A percentile compares a stretch with the other conserved stretches of the same genome.
Evolutionary conservation across 2,797 vertebrate genomes (phyloP).

Genomic region (Meda fulgida): DNA sequence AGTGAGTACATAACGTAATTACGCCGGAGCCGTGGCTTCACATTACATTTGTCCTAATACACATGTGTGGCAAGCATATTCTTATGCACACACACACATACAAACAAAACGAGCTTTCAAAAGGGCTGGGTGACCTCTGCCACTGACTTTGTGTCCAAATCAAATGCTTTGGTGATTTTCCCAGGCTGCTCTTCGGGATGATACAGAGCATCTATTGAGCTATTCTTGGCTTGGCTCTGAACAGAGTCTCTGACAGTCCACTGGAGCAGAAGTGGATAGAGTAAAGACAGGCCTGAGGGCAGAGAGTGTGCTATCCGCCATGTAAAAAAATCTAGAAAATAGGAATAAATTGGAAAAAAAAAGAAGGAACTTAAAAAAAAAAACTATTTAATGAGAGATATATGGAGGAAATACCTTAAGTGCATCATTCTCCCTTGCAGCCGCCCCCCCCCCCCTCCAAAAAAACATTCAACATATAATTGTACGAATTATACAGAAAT

Average conservation of each 20-base stretch:
- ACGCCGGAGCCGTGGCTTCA: neutral
- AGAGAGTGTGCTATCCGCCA: slow-evolving; percentile 18
- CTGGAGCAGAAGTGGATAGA: slow-evolving; percentile 50
- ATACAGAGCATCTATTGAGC: slow-evolving; percentile 61
- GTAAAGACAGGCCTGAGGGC: slow-evolving; percentile 31
- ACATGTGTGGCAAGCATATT: neutral
- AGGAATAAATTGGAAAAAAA: neutral
- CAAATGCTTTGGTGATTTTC: slow-evolving; percentile 59
- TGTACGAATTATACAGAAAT: too few relatives aligned
- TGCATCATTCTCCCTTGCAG: neutral
- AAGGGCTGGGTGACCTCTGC: slow-evolving; percentile 39
- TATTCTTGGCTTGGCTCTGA: slow-evolving; percentile 60
- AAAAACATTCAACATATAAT: too few relatives aligned
- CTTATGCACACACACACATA: slow-evolving; percentile 24
- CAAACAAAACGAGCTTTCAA: slow-evolving; percentile 12
- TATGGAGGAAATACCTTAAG: neutral
- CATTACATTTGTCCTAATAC: slow-evolving; percentile 37
- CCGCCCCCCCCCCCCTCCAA: neutral
- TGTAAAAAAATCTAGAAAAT: neutral
- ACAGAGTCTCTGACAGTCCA: slow-evolving; percentile 45
- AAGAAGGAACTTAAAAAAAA: neutral
- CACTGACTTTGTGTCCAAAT: slow-evolving; percentile 53
- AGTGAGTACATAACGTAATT: slow-evolving; percentile 40
- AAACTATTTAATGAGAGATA: neutral
- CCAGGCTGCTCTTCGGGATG: slow-evolving; percentile 53